These are phyloP conservation scores for silkworm (Bombyx mori) DNA, from an alignment of 1,140 invertebrate genomes.

Conservation along the genomic window DNA sequence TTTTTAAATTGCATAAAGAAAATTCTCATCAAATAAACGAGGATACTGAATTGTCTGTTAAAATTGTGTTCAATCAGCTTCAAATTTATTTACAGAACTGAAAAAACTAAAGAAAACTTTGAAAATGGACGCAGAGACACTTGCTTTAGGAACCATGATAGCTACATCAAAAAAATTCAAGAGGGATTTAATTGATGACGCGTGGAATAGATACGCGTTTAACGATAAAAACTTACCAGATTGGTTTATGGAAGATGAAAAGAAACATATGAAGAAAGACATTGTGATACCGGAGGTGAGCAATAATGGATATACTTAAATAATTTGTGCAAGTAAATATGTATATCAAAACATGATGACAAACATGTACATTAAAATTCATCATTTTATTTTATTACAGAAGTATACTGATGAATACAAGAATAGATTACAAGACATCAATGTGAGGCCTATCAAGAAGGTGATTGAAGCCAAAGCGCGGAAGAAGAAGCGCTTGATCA, in stretches of 20 bases:
- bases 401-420: constrained; percentile 22
- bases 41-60: background rate
- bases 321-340: background rate
- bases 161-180: constrained; percentile 88
- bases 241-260: constrained; percentile 97
- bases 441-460: constrained; percentile 97
- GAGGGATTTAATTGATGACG: constrained; percentile 88
- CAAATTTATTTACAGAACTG: constrained; percentile 36
- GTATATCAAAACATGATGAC: background rate
- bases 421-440: constrained; percentile 86
- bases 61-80: background rate
- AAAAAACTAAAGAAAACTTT: constrained; percentile 74
- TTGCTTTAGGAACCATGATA: constrained; percentile 90
- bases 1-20: background rate
- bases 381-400: constrained; percentile 14
- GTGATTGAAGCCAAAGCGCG: constrained; percentile 97
- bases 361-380: background rate
- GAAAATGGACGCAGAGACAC: constrained; percentile 87
- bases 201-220: constrained; percentile 92
- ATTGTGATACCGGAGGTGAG: constrained; percentile 82
- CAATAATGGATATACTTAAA: background rate
- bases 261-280: constrained; percentile 87
- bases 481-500: constrained; percentile 92
- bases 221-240: constrained; percentile 92
- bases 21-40: background rate